Base-by-base conservation (phyloP, 1,140 invertebrate genomes). In the Propsilocerus akamusi region DNA sequence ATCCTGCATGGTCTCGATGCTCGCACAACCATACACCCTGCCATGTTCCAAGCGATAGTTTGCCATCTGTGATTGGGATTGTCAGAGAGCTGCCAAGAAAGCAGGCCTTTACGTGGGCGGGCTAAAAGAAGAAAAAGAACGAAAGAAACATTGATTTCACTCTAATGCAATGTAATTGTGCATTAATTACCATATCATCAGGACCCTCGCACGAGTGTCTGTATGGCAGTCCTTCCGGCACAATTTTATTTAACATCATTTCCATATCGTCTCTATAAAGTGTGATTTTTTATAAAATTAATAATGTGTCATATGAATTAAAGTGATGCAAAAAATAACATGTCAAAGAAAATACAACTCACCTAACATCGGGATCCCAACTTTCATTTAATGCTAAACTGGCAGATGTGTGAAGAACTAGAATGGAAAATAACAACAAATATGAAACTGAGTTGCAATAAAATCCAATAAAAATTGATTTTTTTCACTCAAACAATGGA, bases 171-270 rank as follows among this genome's bases (percentile, higher is more conserved):
- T 51, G 53, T 17, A 54, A 53, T 54, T 56, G 52, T 11, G 49
- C 53, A 53, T 49, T 32, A 62, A 75, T 76, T 70, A 95, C 91
- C 93, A 97, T 97, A 70, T 97, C 93, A 68, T 97, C 93, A 55
- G 92, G 91, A 53, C 93, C 93, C 78, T 97, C 93, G 70, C 89
- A 94, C 46, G 86, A 91, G 72, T 97, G 93, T 71, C 87, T 80
- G 66, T 94, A 97, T 63, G 84, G 83, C 68, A 92, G 77, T 66
- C 84, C 87, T 77, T 97, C 92, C 70, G 93, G 93, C 72, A 96
- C 87, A 70, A 96, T 89, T 82, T 92, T 94, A 71, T 95, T 94
- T 65, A 97, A 75, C 86, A 96, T 95, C 88, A 93, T 96, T 73
- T 96, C 91, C 87, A 95, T 94, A 64, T 97, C 93, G 64, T 92